phyloP scores from a whole-genome alignment of 2,888 invertebrate species.

The Xestia c-nigrum region DNA sequence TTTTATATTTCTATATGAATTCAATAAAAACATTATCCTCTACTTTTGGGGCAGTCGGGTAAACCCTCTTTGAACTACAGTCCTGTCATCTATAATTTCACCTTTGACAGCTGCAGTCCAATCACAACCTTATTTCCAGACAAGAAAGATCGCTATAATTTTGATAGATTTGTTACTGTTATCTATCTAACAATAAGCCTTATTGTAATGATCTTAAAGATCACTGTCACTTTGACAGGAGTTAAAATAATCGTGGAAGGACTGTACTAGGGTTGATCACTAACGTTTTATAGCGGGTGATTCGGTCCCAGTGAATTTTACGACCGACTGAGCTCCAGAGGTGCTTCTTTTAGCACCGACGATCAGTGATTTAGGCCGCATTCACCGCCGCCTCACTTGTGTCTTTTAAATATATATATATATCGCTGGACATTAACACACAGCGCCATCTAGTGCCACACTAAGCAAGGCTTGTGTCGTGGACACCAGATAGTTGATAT shows the following conservation, averaged over 20 bases:
- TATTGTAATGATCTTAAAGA: neutral
- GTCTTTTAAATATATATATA: too few species aligned
- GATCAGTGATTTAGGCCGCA: neutral
- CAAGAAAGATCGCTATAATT: too few species aligned
- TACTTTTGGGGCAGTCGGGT: slow-evolving; percentile 10
- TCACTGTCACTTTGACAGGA: neutral
- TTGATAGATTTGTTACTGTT: neutral
- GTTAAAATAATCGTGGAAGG: neutral
- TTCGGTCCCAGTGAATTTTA: slow-evolving; percentile 46
- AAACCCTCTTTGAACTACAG: slow-evolving; percentile 21
- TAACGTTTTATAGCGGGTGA: slow-evolving; percentile 41
- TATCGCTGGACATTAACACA: too few species aligned
- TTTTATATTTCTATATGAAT: slow-evolving; percentile 49
- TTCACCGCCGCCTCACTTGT: neutral
- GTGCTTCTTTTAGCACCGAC: slow-evolving; percentile 8
- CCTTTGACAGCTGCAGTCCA: neutral
- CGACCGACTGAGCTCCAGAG: slow-evolving; percentile 8
- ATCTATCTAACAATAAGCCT: neutral
- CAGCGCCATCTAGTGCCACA: too few species aligned
- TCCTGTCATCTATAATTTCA: neutral
- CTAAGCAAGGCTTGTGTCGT: too few species aligned
- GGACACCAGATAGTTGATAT: too few species aligned
- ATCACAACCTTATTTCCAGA: neutral
- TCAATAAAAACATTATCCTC: slow-evolving; percentile 43
- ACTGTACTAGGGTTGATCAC: slow-evolving; percentile 35